Conservation (phyloP, 2,113 vertebrate species). For the Bagarius yarrelli region DNA sequence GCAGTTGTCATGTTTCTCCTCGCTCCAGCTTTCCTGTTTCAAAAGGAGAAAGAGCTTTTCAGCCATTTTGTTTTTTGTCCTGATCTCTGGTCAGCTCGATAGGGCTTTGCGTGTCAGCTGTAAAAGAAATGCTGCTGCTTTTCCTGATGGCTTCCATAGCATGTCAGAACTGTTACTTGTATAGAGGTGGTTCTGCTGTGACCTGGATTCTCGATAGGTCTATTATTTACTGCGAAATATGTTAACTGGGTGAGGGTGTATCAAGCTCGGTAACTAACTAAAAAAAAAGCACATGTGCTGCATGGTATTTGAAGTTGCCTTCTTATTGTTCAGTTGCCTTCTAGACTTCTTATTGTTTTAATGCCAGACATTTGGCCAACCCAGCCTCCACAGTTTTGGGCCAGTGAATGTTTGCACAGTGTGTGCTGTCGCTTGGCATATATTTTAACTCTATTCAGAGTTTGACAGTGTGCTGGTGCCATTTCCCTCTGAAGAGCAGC, state of each 20-base stretch:
- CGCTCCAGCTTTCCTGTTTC: background rate
- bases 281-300: slow-evolving; percentile 5
- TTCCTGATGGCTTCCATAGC: slow-evolving; percentile 11
- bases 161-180: slow-evolving; percentile 7
- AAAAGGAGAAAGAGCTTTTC: slow-evolving; percentile 56
- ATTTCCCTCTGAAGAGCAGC: slow-evolving; percentile 44
- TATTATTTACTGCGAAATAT: background rate
- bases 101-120: slow-evolving; percentile 54
- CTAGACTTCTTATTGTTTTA: slow-evolving; percentile 25
- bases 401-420: slow-evolving; percentile 62
- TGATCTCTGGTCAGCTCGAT: slow-evolving; percentile 56
- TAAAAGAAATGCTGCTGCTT: slow-evolving; percentile 37
- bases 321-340: slow-evolving; percentile 40
- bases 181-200: background rate
- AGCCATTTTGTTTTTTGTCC: slow-evolving; percentile 74
- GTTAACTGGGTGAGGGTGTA: background rate
- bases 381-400: slow-evolving; percentile 44
- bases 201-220: background rate
- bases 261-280: background rate
- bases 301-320: slow-evolving; percentile 19
- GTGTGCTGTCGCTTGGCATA: slow-evolving; percentile 57
- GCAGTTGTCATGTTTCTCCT: background rate
- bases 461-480: slow-evolving; percentile 37
- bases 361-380: slow-evolving; percentile 39
- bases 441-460: slow-evolving; percentile 67